Percentiles rank a stretch among this genome's conserved stretches.
Evolutionary conservation across 2,113 vertebrate genomes (phyloP).

Genomic region (Osmerus eperlanus): DNA sequence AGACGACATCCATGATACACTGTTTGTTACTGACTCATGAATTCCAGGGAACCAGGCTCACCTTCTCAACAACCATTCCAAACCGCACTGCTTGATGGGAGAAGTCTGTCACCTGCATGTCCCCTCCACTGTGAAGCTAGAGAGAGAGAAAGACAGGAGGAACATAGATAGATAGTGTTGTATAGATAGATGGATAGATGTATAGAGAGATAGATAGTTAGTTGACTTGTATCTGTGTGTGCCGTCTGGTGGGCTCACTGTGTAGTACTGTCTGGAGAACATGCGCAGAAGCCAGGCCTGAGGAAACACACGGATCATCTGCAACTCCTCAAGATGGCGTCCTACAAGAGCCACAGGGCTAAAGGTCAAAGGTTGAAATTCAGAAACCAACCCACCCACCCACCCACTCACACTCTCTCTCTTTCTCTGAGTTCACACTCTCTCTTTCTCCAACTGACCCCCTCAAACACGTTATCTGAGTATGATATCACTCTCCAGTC

Average conservation of each 20-base stretch:
- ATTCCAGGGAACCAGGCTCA: neutral
- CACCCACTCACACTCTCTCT: too few species aligned
- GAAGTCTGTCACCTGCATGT: constrained; percentile 33
- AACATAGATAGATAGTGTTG: neutral
- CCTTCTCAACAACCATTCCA: constrained; percentile 31
- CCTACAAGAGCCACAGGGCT: constrained; percentile 10
- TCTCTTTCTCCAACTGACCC: neutral
- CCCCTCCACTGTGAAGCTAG: constrained; percentile 39
- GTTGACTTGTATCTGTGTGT: neutral
- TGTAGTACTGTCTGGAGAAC: constrained; percentile 29
- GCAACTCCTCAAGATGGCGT: constrained; percentile 37
- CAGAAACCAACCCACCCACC: neutral
- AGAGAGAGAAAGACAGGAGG: neutral
- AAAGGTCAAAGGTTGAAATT: neutral
- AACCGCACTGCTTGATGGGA: constrained; percentile 39
- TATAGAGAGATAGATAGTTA: too few species aligned
- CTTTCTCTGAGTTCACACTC: neutral
- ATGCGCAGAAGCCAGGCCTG: constrained; percentile 31
- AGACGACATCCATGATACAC: constrained; percentile 1
- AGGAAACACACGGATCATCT: constrained; percentile 33
- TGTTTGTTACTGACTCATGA: too few species aligned
- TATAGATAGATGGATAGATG: neutral
- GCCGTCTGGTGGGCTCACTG: constrained; percentile 23
- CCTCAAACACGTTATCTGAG: neutral
- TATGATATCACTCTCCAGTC: too few species aligned